Evolutionary conservation across 30 jellyfish, hydroid and myxozoan species (phyloP).

Genomic region (Catostylus mosaicus): DNA sequence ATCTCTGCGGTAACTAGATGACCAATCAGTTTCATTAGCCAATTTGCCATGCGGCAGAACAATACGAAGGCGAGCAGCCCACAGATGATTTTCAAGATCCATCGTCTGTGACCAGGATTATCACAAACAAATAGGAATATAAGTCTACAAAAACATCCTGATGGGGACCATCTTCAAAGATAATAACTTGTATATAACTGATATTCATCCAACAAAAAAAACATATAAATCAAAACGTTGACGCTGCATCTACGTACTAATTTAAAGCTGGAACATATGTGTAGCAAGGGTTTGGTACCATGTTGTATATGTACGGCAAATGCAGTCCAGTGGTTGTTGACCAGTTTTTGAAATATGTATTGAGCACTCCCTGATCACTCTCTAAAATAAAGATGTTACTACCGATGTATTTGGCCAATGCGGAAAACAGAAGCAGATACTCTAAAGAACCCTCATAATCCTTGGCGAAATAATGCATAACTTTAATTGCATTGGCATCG

Average conservation of each 20-base stretch:
- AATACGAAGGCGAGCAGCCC: neutral
- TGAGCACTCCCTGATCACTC: slow-evolving; percentile 90
- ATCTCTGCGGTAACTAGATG: too few species aligned
- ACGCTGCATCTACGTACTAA: slow-evolving; percentile 44
- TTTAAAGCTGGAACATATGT: slow-evolving; percentile 80
- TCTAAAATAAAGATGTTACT: slow-evolving; percentile 58
- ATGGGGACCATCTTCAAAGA: neutral
- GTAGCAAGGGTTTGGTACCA: slow-evolving; percentile 83
- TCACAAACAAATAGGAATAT: neutral
- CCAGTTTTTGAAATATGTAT: slow-evolving; percentile 76
- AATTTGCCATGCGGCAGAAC: too few species aligned
- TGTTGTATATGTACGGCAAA: slow-evolving; percentile 78
- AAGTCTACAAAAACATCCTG: neutral
- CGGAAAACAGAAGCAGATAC: too few species aligned
- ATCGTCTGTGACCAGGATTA: neutral
- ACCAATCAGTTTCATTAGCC: too few species aligned
- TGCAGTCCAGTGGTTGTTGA: slow-evolving; percentile 41
- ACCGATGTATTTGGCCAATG: too few species aligned
- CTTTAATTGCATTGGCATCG: neutral
- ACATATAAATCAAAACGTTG: neutral
- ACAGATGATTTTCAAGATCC: neutral
- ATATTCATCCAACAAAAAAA: neutral
- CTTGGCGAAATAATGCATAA: neutral
- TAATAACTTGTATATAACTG: neutral
- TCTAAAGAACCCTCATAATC: neutral